Conservation (phyloP, 2,888 invertebrate genomes). For the Caenorhabditis panamensis region DNA sequence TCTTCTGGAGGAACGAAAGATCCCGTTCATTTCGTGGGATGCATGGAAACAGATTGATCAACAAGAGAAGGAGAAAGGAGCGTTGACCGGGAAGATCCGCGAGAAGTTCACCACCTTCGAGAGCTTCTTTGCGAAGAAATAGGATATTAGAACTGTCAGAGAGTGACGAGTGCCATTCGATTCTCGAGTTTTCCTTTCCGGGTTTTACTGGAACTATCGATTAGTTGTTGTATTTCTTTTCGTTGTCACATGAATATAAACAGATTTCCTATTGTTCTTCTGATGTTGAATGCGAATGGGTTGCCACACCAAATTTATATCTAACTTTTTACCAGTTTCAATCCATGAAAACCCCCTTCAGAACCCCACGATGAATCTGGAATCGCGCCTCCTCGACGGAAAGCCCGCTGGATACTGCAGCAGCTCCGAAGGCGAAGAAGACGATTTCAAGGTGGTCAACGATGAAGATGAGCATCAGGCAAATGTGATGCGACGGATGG, state of each 20-base stretch:
- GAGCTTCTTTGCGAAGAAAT: conserved; percentile 29
- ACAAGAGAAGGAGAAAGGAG: conserved; percentile 73
- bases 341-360: not conserved
- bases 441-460: conserved; percentile 68
- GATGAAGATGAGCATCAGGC: conserved; percentile 71
- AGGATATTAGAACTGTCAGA: conserved; percentile 1
- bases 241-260: conserved; percentile 5
- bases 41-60: conserved; percentile 77
- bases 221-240: no score
- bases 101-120: conserved; percentile 74
- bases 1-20: conserved; percentile 60
- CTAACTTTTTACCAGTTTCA: not conserved
- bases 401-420: conserved; percentile 79
- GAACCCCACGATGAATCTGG: conserved; percentile 65
- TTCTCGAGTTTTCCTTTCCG: conserved; percentile 24
- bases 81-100: conserved; percentile 74
- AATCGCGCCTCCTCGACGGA: conserved; percentile 78
- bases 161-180: conserved; percentile 3
- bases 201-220: conserved; percentile 36
- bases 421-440: conserved; percentile 79
- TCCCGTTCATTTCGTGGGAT: conserved; percentile 72
- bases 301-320: conserved; percentile 2
- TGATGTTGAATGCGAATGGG: not conserved
- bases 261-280: not conserved
- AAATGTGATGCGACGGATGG: conserved; percentile 65